Evolutionary conservation across 23 tunicate species (phyloP).

Genomic region (Diplosoma virens): DNA sequence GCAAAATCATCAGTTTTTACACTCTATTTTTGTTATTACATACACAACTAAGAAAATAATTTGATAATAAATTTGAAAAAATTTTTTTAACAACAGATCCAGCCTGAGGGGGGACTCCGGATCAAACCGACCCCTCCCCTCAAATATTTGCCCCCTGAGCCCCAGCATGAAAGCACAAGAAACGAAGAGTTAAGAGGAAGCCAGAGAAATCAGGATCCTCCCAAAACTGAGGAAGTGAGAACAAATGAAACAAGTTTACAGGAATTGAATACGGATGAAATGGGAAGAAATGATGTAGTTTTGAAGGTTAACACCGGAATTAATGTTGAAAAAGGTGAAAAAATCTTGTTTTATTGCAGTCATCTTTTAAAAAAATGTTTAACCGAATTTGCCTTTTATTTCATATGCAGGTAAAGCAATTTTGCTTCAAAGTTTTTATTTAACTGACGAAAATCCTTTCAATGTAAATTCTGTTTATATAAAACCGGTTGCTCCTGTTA

Average conservation of each 20-base stretch:
- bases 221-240: neutral
- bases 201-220: neutral
- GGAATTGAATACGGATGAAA: slow-evolving; percentile 9
- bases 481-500: too few species aligned
- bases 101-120: neutral
- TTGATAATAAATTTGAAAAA: too few species aligned
- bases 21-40: too few species aligned
- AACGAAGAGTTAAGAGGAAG: neutral
- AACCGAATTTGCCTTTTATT: too few species aligned
- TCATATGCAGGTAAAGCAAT: too few species aligned
- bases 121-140: slow-evolving; percentile 6
- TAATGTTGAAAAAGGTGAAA: slow-evolving; percentile 64
- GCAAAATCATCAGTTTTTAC: too few species aligned
- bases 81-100: neutral
- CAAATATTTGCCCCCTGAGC: neutral
- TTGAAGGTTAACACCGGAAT: slow-evolving; percentile 71
- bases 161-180: neutral
- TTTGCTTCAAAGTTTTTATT: too few species aligned
- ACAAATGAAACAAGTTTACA: neutral
- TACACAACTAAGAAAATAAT: too few species aligned
- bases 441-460: too few species aligned
- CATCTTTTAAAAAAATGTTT: too few species aligned
- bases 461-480: too few species aligned
- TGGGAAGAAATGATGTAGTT: slow-evolving; percentile 22
- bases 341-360: too few species aligned